phyloP scores from a whole-genome alignment of 2,113 vertebrate species.

The Engystomops pustulosus region DNA sequence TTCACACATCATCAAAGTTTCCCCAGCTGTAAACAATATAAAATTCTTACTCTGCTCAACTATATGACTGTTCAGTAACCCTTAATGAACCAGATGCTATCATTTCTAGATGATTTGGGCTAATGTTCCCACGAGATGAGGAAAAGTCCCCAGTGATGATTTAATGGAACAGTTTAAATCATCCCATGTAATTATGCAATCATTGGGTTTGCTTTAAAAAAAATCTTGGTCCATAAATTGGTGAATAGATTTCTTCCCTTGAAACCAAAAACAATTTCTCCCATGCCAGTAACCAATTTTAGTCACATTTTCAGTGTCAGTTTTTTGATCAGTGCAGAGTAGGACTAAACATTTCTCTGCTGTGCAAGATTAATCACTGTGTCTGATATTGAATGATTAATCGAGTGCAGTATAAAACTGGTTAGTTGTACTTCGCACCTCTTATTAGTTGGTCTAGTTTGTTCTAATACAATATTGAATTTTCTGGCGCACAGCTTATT shows the following conservation, averaged over 20 bases:
- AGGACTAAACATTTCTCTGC: no score
- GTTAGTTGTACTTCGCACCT: no score
- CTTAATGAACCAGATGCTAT: neutral
- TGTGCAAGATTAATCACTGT: no score
- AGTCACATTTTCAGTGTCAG: no score
- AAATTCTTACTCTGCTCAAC: constrained; percentile 7
- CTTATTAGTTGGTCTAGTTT: no score
- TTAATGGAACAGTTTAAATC: neutral
- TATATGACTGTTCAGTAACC: constrained; percentile 11
- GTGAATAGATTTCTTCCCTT: neutral
- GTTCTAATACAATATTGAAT: no score
- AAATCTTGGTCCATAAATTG: constrained; percentile 1
- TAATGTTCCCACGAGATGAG: neutral
- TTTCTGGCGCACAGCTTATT: no score
- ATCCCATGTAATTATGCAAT: neutral
- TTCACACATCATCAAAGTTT: constrained; percentile 57
- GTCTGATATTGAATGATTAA: no score
- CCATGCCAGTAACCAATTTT: neutral
- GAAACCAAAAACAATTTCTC: neutral
- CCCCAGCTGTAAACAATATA: constrained; percentile 56
- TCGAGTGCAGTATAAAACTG: no score
- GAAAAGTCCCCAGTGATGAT: neutral
- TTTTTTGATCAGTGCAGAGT: no score
- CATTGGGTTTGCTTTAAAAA: neutral
- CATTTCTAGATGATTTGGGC: neutral